Conservation (phyloP, 1,140 invertebrate species). For the Zaprionus vittiger region DNA sequence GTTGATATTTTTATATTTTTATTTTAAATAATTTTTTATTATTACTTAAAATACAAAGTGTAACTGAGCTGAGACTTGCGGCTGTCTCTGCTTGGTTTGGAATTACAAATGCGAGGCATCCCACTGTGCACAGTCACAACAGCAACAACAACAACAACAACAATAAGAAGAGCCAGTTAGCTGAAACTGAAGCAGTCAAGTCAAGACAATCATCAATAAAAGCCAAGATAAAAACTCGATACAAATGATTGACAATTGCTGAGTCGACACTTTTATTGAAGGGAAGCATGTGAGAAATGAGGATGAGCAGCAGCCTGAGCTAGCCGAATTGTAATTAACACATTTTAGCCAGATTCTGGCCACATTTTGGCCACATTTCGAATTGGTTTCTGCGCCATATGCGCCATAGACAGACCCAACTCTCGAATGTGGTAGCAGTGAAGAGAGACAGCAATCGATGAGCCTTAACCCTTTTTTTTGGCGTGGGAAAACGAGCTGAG, state of each 20-base stretch:
- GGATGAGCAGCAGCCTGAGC: no score
- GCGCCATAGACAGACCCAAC: conserved; percentile 52
- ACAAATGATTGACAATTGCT: conserved; percentile 48
- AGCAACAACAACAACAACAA: conserved; percentile 46
- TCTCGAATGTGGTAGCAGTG: conserved; percentile 21
- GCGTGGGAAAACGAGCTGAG: conserved; percentile 61
- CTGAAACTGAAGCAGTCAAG: conserved; percentile 33
- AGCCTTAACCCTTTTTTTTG: conserved; percentile 45
- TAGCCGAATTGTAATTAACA: conserved; percentile 65
- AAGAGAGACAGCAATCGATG: neutral
- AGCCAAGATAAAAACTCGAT: conserved; percentile 20
- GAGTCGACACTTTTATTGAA: conserved; percentile 36
- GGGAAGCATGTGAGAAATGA: no score
- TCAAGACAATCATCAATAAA: conserved; percentile 17
- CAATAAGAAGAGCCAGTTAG: conserved; percentile 36
- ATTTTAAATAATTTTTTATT: neutral
- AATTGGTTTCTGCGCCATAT: conserved; percentile 44
- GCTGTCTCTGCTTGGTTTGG: neutral
- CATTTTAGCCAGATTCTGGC: conserved; percentile 52
- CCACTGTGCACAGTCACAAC: conserved; percentile 32
- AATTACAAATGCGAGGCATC: conserved; percentile 40
- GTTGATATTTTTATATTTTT: neutral
- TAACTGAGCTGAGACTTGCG: conserved; percentile 3
- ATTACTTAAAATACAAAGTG: neutral
- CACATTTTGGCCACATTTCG: neutral